A percentile compares a stretch with the other conserved stretches of the same genome.
Conservation (phyloP, 2,888 invertebrate species). For the Eupsilia transversa region DNA sequence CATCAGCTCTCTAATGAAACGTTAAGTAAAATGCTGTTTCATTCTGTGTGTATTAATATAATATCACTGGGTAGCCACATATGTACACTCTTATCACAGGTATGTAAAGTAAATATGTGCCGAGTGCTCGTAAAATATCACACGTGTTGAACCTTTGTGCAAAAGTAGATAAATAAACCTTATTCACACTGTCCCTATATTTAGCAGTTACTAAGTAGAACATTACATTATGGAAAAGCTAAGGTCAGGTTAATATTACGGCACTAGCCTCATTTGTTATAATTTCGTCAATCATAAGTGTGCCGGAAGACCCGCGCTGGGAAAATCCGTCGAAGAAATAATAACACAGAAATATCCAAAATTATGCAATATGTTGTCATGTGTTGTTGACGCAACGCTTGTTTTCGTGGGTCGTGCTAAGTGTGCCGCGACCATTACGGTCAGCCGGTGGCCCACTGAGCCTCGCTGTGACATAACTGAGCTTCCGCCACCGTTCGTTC, state of each 20-base stretch:
- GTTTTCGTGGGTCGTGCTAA: conserved; percentile 89
- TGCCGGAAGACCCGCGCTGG: conserved; percentile 61
- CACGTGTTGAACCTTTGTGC: conserved; percentile 36
- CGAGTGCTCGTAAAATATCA: conserved; percentile 45
- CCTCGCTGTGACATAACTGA: conserved; percentile 84
- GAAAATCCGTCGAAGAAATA: conserved; percentile 60
- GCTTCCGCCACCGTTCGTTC: conserved; percentile 85
- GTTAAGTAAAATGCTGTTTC: conserved; percentile 40
- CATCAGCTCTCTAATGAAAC: conserved; percentile 37
- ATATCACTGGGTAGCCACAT: conserved; percentile 16
- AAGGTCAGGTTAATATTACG: conserved; percentile 62
- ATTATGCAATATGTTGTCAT: conserved; percentile 86
- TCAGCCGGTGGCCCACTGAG: conserved; percentile 88
- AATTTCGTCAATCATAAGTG: conserved; percentile 59
- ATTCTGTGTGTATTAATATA: conserved; percentile 31
- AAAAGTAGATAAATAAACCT: conserved; percentile 17
- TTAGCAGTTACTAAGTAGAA: conserved; percentile 43
- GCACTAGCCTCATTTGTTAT: conserved; percentile 61
- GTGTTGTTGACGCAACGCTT: conserved; percentile 87
- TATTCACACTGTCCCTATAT: conserved; percentile 14
- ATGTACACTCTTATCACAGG: conserved; percentile 51
- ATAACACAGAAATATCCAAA: conserved; percentile 60
- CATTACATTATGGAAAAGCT: conserved; percentile 42
- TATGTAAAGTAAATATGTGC: conserved; percentile 53
- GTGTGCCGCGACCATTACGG: conserved; percentile 88